These are phyloP conservation scores for Colletes gigas DNA, from an alignment of 1,140 invertebrate species.

Conservation along the genomic window DNA sequence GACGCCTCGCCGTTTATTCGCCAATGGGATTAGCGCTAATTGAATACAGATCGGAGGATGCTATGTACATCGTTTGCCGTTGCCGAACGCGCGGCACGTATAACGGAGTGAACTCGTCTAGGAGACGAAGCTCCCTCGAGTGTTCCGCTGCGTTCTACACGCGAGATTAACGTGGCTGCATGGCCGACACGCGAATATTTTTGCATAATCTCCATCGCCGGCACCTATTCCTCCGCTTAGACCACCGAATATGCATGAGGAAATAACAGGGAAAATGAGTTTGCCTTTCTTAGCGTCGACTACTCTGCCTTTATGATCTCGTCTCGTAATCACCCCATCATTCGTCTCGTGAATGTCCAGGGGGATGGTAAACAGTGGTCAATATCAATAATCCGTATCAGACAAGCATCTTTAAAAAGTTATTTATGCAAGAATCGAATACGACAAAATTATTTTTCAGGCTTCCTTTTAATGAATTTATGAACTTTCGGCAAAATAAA, in stretches of 20 bases:
- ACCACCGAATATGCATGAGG: neutral
- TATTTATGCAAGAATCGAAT: too few species aligned
- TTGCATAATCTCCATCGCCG: slow-evolving; percentile 2
- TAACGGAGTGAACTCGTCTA: neutral
- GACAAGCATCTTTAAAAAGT: too few species aligned
- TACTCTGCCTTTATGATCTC: neutral
- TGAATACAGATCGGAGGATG: slow-evolving; percentile 61
- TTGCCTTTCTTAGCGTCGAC: neutral
- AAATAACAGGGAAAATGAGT: neutral
- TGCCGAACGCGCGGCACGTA: slow-evolving; percentile 36
- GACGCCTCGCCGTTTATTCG: slow-evolving; percentile 58
- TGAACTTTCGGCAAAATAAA: too few species aligned
- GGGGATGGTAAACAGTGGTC: too few species aligned
- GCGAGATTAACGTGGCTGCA: neutral
- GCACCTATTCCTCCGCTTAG: slow-evolving; percentile 1
- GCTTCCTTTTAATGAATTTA: too few species aligned
- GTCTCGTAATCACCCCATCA: neutral
- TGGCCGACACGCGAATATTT: slow-evolving; percentile 4
- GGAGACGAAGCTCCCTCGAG: neutral
- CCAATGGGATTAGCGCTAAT: slow-evolving; percentile 65
- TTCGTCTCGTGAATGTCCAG: neutral
- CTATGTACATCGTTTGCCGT: slow-evolving; percentile 49
- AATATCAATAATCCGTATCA: too few species aligned
- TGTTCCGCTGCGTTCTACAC: slow-evolving; percentile 1
- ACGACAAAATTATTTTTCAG: too few species aligned